A percentile compares a stretch with the other conserved stretches of the same genome.
phyloP scores from a whole-genome alignment of 2,888 invertebrate genomes.

The Drosophila pseudotalamancana region DNA sequence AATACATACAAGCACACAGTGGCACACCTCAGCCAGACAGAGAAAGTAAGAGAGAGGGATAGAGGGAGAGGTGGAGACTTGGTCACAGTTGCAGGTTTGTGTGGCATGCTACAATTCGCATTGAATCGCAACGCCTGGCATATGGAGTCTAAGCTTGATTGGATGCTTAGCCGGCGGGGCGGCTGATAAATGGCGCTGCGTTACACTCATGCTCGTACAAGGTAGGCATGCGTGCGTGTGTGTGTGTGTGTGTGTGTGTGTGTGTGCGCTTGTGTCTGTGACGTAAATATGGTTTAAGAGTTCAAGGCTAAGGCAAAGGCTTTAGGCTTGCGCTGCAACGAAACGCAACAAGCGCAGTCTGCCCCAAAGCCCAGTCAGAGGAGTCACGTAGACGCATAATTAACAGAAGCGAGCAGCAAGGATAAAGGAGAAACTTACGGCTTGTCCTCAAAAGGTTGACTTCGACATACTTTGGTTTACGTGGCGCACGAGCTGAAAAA shows the following conservation, averaged over 20 bases:
- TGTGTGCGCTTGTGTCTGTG: conserved; percentile 26
- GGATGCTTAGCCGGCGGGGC: conserved; percentile 54
- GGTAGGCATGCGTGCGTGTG: background rate
- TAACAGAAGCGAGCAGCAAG: conserved; percentile 43
- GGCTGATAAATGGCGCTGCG: conserved; percentile 65
- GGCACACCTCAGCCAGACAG: conserved; percentile 3
- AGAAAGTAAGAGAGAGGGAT: background rate
- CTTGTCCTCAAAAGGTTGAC: conserved; percentile 10
- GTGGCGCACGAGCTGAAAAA: conserved; percentile 43
- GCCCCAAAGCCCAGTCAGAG: conserved; percentile 9
- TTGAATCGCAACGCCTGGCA: conserved; percentile 65
- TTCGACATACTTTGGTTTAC: background rate
- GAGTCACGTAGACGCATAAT: conserved; percentile 72
- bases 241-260: conserved; percentile 15
- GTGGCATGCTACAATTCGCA: conserved; percentile 58
- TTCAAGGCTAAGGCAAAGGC: conserved; percentile 59
- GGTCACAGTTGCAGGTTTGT: conserved; percentile 63
- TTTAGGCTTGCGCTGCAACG: conserved; percentile 31
- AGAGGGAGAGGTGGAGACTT: background rate
- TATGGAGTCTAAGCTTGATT: conserved; percentile 70
- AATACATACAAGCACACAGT: conserved; percentile 45
- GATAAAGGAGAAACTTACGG: conserved; percentile 15
- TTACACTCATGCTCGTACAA: conserved; percentile 13
- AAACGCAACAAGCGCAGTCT: conserved; percentile 45
- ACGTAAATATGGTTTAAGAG: conserved; percentile 60